These are phyloP conservation scores for Temnothorax curvispinosus DNA, from an alignment of 1,140 invertebrate species.

Conservation along the genomic window DNA sequence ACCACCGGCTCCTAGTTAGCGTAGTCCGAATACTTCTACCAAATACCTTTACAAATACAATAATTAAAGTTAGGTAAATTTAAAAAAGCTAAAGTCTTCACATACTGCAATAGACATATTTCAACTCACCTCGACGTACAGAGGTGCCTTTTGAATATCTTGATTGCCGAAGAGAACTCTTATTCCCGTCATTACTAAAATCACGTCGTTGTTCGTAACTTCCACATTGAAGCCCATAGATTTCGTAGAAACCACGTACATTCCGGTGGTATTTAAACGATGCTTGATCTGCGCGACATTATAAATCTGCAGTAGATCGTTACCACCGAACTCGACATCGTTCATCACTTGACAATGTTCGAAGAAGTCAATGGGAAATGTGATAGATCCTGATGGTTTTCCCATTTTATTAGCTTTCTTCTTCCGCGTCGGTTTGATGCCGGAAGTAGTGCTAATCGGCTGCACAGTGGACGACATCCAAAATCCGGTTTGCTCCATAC, in stretches of 20 bases:
- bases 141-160: conserved; percentile 93
- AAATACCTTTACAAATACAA: conserved; percentile 87
- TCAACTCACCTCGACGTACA: conserved; percentile 90
- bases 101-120: neutral
- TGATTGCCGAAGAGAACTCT: conserved; percentile 95
- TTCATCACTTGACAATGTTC: conserved; percentile 96
- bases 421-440: conserved; percentile 86
- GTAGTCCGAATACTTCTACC: conserved; percentile 93
- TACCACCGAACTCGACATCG: conserved; percentile 98
- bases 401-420: conserved; percentile 87
- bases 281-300: conserved; percentile 98
- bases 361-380: conserved; percentile 98
- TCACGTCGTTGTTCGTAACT: conserved; percentile 94
- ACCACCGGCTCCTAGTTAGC: conserved; percentile 94
- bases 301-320: conserved; percentile 97
- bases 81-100: neutral
- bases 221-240: conserved; percentile 95
- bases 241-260: conserved; percentile 96
- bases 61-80: conserved; percentile 1
- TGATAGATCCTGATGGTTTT: conserved; percentile 86
- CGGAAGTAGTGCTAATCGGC: conserved; percentile 86
- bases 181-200: conserved; percentile 95
- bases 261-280: conserved; percentile 94
- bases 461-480: conserved; percentile 94
- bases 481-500: conserved; percentile 91